Conservation (phyloP, 2,113 vertebrate genomes). For the Passer domesticus region DNA sequence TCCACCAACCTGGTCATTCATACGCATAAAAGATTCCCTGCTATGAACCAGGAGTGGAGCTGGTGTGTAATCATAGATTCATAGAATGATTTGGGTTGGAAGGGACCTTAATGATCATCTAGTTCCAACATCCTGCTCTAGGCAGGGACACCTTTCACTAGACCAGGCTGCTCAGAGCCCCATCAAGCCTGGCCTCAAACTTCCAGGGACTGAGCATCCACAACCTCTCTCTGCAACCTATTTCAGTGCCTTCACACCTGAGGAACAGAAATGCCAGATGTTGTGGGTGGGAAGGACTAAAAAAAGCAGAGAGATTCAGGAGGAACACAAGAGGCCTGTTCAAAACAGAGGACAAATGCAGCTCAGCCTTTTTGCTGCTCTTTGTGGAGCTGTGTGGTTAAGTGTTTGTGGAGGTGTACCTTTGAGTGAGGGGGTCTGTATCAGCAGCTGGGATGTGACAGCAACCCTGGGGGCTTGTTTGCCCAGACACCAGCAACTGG, state of each 20-base stretch:
- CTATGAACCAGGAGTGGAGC: background rate
- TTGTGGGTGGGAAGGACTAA: background rate
- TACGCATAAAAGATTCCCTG: background rate
- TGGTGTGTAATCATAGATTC: background rate
- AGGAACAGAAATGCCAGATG: background rate
- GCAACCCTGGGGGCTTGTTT: rapidly evolving
- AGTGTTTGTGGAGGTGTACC: background rate
- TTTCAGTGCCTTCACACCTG: background rate
- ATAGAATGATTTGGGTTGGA: background rate
- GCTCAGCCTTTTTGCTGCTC: background rate
- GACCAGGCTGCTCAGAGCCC: background rate
- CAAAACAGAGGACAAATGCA: background rate
- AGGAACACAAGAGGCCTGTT: background rate
- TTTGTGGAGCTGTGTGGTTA: background rate
- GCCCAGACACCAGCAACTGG: background rate
- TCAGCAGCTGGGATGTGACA: background rate
- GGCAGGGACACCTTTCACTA: background rate
- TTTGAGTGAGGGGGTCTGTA: background rate
- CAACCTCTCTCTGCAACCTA: background rate
- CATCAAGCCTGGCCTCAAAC: background rate
- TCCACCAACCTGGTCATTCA: background rate
- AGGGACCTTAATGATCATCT: background rate
- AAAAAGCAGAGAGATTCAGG: background rate
- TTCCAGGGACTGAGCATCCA: background rate
- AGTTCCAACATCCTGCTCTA: background rate